A percentile compares a stretch with the other conserved stretches of the same genome.
phyloP scores from a whole-genome alignment of 2,888 invertebrate species.

The Zele albiditarsus region DNA sequence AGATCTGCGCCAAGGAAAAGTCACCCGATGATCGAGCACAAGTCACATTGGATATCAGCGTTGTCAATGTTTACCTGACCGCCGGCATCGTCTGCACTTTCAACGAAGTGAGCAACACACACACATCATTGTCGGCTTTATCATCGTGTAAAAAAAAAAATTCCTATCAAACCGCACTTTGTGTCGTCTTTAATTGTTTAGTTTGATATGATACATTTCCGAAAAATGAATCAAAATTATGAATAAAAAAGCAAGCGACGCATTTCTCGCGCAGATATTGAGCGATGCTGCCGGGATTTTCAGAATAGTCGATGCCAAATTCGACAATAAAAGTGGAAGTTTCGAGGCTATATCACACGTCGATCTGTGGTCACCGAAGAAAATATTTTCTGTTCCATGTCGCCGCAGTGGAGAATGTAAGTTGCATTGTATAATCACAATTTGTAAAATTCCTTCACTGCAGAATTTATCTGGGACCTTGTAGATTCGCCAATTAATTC shows the following conservation, averaged over 20 bases:
- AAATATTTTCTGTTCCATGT: conserved; percentile 73
- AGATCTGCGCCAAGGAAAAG: conserved; percentile 79
- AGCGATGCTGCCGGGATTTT: conserved; percentile 75
- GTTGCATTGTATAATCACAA: conserved; percentile 12
- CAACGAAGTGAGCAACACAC: conserved; percentile 72
- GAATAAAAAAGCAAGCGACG: conserved; percentile 31
- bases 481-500: conserved; percentile 32
- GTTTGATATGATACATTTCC: conserved; percentile 2
- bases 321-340: conserved; percentile 50
- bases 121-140: conserved; percentile 29
- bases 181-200: conserved; percentile 28
- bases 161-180: background rate
- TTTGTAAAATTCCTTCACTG: background rate
- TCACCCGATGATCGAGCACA: conserved; percentile 80
- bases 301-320: conserved; percentile 72
- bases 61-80: conserved; percentile 82
- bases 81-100: conserved; percentile 83
- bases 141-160: conserved; percentile 30
- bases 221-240: background rate
- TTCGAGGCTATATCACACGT: conserved; percentile 71
- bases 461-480: conserved; percentile 14
- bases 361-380: conserved; percentile 83
- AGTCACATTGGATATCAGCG: conserved; percentile 79
- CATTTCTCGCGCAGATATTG: conserved; percentile 71
- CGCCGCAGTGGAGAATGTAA: conserved; percentile 46